phyloP scores from a whole-genome alignment of 2,113 vertebrate genomes.

The Cranoglanis bouderius region DNA sequence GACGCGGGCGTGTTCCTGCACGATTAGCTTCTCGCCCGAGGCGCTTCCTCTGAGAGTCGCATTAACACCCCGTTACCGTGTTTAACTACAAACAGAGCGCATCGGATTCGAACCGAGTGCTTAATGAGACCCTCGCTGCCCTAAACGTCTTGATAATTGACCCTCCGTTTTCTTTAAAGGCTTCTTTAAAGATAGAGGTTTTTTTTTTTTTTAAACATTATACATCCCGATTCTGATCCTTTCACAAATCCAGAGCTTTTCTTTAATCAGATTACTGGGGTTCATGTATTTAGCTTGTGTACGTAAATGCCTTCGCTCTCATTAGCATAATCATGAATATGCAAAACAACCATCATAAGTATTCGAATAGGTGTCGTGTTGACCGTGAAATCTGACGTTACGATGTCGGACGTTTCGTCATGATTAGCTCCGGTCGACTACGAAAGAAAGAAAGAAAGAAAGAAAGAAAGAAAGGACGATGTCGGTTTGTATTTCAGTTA shows the following conservation, averaged over 20 bases:
- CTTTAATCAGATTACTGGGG: neutral
- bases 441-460: neutral
- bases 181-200: neutral
- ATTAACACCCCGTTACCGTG: neutral
- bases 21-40: slow-evolving; percentile 4
- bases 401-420: too few species aligned
- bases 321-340: neutral
- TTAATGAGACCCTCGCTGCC: neutral
- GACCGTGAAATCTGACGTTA: neutral
- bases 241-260: too few species aligned
- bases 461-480: neutral
- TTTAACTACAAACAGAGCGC: neutral
- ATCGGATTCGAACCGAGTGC: neutral
- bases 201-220: neutral
- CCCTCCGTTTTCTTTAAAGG: neutral
- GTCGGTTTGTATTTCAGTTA: too few species aligned
- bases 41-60: slow-evolving; percentile 14
- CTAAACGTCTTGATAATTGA: neutral
- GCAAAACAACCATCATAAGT: neutral
- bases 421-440: neutral
- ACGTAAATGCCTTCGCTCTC: neutral
- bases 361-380: neutral
- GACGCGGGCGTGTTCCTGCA: slow-evolving; percentile 17
- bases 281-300: neutral
- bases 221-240: neutral